These are phyloP conservation scores for Fabriciana adippe DNA, from an alignment of 2,888 invertebrate genomes.

Conservation along the genomic window DNA sequence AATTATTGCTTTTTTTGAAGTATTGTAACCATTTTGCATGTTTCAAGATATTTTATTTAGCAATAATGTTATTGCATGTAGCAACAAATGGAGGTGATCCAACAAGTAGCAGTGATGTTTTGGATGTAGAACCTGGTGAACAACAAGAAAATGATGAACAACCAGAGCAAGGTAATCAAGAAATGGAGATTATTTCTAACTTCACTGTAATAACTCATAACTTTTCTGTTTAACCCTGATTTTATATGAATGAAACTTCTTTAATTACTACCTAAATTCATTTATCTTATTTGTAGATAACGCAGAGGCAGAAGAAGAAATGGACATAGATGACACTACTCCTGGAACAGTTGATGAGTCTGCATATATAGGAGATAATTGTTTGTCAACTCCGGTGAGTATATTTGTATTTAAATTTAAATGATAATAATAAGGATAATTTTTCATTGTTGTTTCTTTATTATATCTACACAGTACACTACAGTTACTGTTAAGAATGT, in stretches of 20 bases:
- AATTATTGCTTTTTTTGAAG: background rate
- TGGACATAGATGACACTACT: slow-evolving; percentile 75
- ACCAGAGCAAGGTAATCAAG: slow-evolving; percentile 58
- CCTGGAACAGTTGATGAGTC: slow-evolving; percentile 65
- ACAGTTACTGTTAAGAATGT: too few species aligned
- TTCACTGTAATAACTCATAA: slow-evolving; percentile 4
- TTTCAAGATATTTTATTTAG: slow-evolving; percentile 28
- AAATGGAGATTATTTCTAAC: slow-evolving; percentile 13
- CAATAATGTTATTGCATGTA: slow-evolving; percentile 46
- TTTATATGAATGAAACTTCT: background rate
- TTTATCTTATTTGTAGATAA: slow-evolving; percentile 45
- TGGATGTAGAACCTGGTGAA: slow-evolving; percentile 60
- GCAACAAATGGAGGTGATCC: slow-evolving; percentile 67
- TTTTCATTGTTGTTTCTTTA: too few species aligned
- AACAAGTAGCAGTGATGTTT: slow-evolving; percentile 72
- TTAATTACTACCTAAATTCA: background rate
- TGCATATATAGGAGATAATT: slow-evolving; percentile 77
- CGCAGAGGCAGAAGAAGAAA: slow-evolving; percentile 70
- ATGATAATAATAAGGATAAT: background rate
- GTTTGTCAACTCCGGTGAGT: slow-evolving; percentile 76
- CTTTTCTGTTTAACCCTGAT: slow-evolving; percentile 1
- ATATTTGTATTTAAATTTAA: background rate
- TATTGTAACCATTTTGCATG: background rate
- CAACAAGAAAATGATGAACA: slow-evolving; percentile 58
- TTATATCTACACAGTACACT: too few species aligned